Base-by-base conservation (phyloP, 2,888 invertebrate species). In the Yponomeuta malinellus region DNA sequence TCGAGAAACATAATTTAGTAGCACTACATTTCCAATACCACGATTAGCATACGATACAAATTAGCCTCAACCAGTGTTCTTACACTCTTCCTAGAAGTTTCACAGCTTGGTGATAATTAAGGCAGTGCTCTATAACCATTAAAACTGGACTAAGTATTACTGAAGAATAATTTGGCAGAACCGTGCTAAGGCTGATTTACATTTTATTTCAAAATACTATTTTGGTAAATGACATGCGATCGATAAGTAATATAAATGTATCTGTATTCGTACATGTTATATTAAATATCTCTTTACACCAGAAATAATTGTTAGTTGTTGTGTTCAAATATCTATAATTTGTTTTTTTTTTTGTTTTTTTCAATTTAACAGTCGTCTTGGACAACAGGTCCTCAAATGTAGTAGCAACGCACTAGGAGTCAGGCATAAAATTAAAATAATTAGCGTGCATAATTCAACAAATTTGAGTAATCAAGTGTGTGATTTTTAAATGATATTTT, bases 1-100 rank as follows among this genome's bases (percentile, higher is more conserved):
- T 81, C 85, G 86, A 88, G 85, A 87, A 85, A 82, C 86, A 86
- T 87, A 88, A 90, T 90, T 84, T 88, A 88, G 84, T 83, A 85
- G 85, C 83, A 79, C 81, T 83, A 82, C 80, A 87, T 85, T 85
- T 84, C 86, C 82, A 82, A 78, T 76, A 75, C 73, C 76, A 76
- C 74, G n/a, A 52, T 73, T 66, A 52, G 67, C 66, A 71, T 66
- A 70, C 12, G 37, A 67, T 59, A 67, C 43, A 66, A 48, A 67
- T 71, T 67, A 67, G 29, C 10, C n/a, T 37, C 59, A 48, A 48
- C 8, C 15, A 10, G 6, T 70, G 15, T 48, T n/a, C 70, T 66
- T 66, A 66, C 71, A 52, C 48, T 59, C 65, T 71, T 67, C 37
- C 29, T 43, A 66, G 68, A 73, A 73, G 63, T 71, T 71, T 74